phyloP scores from a whole-genome alignment of 92 coral and sea anemone genomes.

The Epizoanthus stellaris region DNA sequence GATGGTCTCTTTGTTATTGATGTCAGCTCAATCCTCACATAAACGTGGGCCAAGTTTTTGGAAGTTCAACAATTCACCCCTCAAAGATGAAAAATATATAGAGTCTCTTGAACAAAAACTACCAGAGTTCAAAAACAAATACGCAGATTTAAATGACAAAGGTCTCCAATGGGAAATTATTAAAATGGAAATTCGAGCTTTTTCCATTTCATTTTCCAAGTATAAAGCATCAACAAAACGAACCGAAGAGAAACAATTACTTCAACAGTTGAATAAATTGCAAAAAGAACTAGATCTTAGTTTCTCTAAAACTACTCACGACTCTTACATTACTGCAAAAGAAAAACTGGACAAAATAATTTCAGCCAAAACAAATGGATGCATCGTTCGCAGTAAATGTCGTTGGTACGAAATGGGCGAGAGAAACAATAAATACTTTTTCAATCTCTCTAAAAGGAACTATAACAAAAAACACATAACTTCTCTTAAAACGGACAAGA shows the following conservation, averaged over 20 bases:
- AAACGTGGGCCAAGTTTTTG: neutral
- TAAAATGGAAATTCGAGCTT: no score
- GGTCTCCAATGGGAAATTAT: neutral
- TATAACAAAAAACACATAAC: neutral
- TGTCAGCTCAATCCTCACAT: neutral
- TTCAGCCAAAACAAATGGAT: slow-evolving; percentile 5
- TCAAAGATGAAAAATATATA: slow-evolving; percentile 2
- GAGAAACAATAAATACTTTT: slow-evolving; percentile 16
- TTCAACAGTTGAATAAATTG: slow-evolving; percentile 11
- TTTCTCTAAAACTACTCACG: slow-evolving; percentile 8
- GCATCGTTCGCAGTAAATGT: slow-evolving; percentile 17
- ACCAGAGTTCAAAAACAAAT: slow-evolving; percentile 19
- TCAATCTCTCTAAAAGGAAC: slow-evolving; percentile 13
- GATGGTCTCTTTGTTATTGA: slow-evolving; percentile 1
- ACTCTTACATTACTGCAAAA: neutral
- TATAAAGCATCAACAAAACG: neutral
- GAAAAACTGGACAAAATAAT: slow-evolving; percentile 14
- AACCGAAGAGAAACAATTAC: slow-evolving; percentile 4
- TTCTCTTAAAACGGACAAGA: no score
- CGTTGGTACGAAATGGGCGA: slow-evolving; percentile 12
- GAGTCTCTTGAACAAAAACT: slow-evolving; percentile 10
- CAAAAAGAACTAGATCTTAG: slow-evolving; percentile 8
- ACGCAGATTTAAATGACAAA: neutral
- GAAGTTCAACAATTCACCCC: slow-evolving; percentile 2
- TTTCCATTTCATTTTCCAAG: no score